Conservation (phyloP, 2,113 vertebrate species). For the Ophiodon elongatus region DNA sequence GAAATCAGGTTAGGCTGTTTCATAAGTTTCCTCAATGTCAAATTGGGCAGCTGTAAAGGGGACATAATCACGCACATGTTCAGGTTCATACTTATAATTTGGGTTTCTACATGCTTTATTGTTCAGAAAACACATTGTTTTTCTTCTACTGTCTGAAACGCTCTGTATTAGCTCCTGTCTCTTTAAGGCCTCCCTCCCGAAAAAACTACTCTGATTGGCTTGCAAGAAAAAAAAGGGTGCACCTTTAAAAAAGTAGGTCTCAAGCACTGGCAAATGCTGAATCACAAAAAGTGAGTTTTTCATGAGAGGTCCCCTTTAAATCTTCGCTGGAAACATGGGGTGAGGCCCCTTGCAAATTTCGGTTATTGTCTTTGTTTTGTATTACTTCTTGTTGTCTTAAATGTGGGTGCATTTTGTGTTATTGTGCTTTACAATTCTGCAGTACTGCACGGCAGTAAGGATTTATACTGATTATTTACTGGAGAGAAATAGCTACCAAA, state of each 20-base stretch:
- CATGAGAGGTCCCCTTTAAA: background rate
- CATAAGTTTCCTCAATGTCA: too few relatives aligned
- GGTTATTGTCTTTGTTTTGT: background rate
- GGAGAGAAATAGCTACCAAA: background rate
- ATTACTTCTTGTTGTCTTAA: background rate
- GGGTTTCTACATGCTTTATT: background rate
- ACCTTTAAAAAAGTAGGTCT: background rate
- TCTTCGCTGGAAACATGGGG: background rate
- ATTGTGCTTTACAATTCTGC: background rate
- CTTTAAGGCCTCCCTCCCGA: background rate
- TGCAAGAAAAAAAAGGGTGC: background rate
- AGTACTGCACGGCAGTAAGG: background rate
- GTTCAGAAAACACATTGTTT: background rate
- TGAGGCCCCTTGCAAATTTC: background rate
- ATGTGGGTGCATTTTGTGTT: background rate
- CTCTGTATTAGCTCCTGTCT: background rate
- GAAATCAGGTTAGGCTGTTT: too few relatives aligned
- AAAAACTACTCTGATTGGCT: background rate
- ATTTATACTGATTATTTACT: background rate
- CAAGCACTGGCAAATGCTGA: background rate
- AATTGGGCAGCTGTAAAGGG: background rate
- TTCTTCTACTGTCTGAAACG: background rate
- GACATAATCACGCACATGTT: background rate
- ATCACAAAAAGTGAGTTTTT: background rate
- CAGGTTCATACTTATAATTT: background rate